Base-by-base conservation (phyloP, 2,888 invertebrate genomes). In the Perizoma affinitatum region DNA sequence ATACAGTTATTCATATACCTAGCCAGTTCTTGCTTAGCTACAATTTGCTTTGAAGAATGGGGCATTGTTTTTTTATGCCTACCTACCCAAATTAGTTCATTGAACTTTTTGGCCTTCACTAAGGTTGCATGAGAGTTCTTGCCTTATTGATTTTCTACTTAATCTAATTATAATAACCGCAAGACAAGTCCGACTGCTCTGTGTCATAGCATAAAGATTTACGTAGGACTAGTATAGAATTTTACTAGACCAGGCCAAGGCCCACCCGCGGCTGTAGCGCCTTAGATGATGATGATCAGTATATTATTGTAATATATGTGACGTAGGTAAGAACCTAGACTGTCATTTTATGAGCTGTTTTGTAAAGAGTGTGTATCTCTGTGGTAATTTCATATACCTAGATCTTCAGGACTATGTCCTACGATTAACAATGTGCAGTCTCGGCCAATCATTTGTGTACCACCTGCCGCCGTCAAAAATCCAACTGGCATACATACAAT, bases 71-170 rank as follows among this genome's bases (percentile, higher is more conserved):
- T 3, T 22, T 1, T 22, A 22, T 22, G 22, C 22, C 22, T 22
- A 22, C n/a, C 33, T 33, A 48, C 36, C 40, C 6, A 42, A 56
- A 34, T 35, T 38, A 67, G 68, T 68, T 65, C 60, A 55, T 45
- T 66, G 66, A 68, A 62, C 65, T 68, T 60, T 62, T 63, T 65
- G 64, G 55, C 43, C 45, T 44, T 36, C 49, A 44, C 60, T 65
- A 69, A 71, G 69, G 68, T 68, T 58, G 45, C 36, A 40, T 46
- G 45, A 47, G 41, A 45, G 51, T 56, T 46, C 45, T 35, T 47
- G 10, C 35, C 6, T 54, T 59, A 70, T 67, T 63, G 65, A 68
- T 68, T 69, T 65, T 61, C 51, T 48, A 49, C 47, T 8, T 66
- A 71, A 67, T 61, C 33, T 63, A 61, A 69, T 67, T 61, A 66